Conservation (phyloP, 2,113 vertebrate genomes). For the Eurystomus gularis region DNA sequence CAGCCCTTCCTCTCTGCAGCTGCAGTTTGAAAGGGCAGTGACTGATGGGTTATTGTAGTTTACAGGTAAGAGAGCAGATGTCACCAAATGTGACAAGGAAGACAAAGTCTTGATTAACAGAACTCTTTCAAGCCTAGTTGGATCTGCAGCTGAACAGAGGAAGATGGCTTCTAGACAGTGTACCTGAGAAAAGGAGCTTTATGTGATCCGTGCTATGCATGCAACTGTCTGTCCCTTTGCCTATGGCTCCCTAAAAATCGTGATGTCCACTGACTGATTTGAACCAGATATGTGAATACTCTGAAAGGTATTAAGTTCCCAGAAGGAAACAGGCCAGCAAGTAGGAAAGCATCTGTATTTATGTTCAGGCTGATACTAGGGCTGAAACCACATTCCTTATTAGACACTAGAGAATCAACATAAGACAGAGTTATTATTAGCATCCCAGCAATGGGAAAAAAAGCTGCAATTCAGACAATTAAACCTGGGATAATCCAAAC, state of each 20-base stretch:
- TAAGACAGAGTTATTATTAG: not conserved
- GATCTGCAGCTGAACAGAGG: not conserved
- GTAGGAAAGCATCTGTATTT: not conserved
- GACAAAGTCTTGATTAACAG: not conserved
- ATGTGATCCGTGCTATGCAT: accelerated
- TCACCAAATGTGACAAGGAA: not conserved
- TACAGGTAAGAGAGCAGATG: not conserved
- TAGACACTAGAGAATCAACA: not conserved
- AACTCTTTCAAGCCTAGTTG: not conserved
- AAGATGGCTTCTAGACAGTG: not conserved
- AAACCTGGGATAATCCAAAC: not conserved
- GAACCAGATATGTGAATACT: not conserved
- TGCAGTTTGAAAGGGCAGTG: not conserved
- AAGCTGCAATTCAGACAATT: not conserved
- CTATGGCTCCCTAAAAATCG: not conserved
- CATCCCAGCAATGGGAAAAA: not conserved
- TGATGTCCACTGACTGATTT: not conserved
- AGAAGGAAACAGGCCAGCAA: not conserved
- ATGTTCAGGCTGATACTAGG: not conserved
- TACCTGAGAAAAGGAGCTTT: not conserved
- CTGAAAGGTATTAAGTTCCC: not conserved
- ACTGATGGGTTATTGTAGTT: not conserved
- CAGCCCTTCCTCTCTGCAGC: not conserved
- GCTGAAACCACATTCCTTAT: not conserved
- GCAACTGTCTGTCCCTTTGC: not conserved